phyloP scores from a whole-genome alignment of 2,797 vertebrate species.

The Mus minutoides region DNA sequence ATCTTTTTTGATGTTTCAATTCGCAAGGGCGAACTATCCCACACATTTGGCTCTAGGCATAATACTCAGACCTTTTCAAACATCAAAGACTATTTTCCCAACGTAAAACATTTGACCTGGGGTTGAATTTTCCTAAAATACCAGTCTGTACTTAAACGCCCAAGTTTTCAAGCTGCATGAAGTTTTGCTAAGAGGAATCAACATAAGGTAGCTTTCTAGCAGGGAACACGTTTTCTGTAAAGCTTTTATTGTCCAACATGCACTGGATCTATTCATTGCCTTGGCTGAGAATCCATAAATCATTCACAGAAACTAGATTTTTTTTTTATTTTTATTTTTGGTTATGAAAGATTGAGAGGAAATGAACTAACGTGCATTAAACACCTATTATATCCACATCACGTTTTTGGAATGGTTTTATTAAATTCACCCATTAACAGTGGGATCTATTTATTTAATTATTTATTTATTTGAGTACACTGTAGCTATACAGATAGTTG shows the following conservation, averaged over 20 bases:
- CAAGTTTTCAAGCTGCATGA: slow-evolving; percentile 19
- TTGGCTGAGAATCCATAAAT: not conserved
- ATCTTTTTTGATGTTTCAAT: slow-evolving; percentile 78
- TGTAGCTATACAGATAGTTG: too few species aligned
- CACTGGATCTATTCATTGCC: not conserved
- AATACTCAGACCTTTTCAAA: slow-evolving; percentile 54
- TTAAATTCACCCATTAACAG: not conserved
- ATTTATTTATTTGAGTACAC: too few species aligned
- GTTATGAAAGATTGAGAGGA: not conserved
- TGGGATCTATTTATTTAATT: not conserved
- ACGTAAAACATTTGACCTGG: slow-evolving; percentile 62
- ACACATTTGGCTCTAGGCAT: slow-evolving; percentile 70
- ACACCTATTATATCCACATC: not conserved
- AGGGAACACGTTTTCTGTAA: slow-evolving; percentile 38
- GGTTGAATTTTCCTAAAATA: slow-evolving; percentile 63
- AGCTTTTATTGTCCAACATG: not conserved
- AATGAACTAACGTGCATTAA: not conserved
- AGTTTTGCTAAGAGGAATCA: slow-evolving; percentile 53
- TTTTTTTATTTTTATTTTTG: too few species aligned
- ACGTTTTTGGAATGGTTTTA: not conserved
- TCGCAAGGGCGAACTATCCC: slow-evolving; percentile 42
- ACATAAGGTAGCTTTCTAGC: not conserved
- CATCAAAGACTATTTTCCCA: slow-evolving; percentile 71
- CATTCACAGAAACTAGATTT: not conserved
- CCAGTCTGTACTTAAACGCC: slow-evolving; percentile 20